A percentile compares a stretch with the other conserved stretches of the same genome.
Conservation (phyloP, 2,888 invertebrate genomes). For the Endotricha flammealis region DNA sequence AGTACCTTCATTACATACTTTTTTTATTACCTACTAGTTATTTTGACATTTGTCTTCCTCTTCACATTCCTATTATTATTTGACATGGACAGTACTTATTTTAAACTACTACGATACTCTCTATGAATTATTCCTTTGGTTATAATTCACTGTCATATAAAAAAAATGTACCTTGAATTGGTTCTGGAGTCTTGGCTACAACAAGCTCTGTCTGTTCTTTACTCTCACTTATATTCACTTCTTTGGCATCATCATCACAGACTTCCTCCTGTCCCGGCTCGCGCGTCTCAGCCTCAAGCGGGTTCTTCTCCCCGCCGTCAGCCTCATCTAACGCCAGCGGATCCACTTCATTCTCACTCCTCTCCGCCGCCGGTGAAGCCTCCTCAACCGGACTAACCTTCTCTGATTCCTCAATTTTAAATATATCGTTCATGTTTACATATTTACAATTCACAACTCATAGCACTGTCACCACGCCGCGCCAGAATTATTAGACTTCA, state of each 20-base stretch:
- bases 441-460: slow-evolving; percentile 67
- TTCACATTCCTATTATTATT: too few relatives aligned
- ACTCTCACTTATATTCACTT: slow-evolving; percentile 48
- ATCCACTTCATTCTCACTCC: slow-evolving; percentile 56
- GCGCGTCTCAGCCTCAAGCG: slow-evolving; percentile 30
- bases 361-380: slow-evolving; percentile 43
- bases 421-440: slow-evolving; percentile 77
- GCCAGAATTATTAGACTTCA: slow-evolving; percentile 61
- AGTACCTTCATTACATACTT: too few relatives aligned
- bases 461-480: slow-evolving; percentile 64
- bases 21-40: too few relatives aligned
- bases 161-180: slow-evolving; percentile 43
- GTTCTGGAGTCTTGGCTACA: slow-evolving; percentile 30
- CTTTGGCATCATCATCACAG: slow-evolving; percentile 76
- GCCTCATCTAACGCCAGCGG: slow-evolving; percentile 57
- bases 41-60: too few relatives aligned
- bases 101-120: too few relatives aligned
- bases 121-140: too few relatives aligned
- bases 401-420: slow-evolving; percentile 67
- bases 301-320: slow-evolving; percentile 35
- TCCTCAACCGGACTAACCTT: slow-evolving; percentile 50
- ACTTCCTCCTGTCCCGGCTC: slow-evolving; percentile 36
- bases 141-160: too few relatives aligned
- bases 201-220: too few relatives aligned
- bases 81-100: too few relatives aligned